phyloP scores from a whole-genome alignment of 2,888 invertebrate genomes.

The Fabriciana adippe region DNA sequence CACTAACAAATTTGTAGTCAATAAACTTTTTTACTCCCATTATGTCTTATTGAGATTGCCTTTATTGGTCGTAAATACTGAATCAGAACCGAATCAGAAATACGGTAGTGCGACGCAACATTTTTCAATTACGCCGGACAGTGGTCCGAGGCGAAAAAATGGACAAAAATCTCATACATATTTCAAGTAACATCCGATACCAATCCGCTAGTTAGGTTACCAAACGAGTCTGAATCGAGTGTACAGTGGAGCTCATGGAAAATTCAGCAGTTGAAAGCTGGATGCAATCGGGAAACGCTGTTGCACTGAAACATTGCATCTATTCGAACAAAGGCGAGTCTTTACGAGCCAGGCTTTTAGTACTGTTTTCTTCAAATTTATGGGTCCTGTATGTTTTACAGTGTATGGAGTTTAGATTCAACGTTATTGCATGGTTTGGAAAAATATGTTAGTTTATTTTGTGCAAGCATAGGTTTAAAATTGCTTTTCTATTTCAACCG shows the following conservation, averaged over 20 bases:
- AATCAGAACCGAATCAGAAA: constrained; percentile 39
- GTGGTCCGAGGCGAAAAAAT: constrained; percentile 66
- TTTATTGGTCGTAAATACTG: constrained; percentile 39
- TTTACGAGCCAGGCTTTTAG: constrained; percentile 50
- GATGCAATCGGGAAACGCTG: constrained; percentile 71
- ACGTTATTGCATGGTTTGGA: constrained; percentile 4
- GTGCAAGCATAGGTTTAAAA: neutral
- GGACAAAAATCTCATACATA: constrained; percentile 72
- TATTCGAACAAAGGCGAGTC: constrained; percentile 52
- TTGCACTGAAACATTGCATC: constrained; percentile 61
- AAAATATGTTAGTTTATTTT: neutral
- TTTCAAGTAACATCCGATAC: constrained; percentile 72
- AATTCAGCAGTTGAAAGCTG: constrained; percentile 72
- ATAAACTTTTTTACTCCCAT: constrained; percentile 26
- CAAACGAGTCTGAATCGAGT: constrained; percentile 40
- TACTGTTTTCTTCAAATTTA: constrained; percentile 36
- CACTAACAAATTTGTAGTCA: constrained; percentile 25
- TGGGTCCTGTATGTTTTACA: constrained; percentile 21
- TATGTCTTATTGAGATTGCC: constrained; percentile 24
- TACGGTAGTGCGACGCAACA: constrained; percentile 50
- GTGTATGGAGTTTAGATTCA: constrained; percentile 11
- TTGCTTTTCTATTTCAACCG: neutral
- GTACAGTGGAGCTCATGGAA: constrained; percentile 58
- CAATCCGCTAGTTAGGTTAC: constrained; percentile 72
- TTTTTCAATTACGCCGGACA: constrained; percentile 69